Evolutionary conservation across 2,888 invertebrate genomes (phyloP), one percentile per base, ranked within the genome.

Genomic region (Branchipolynoe longqiensis): DNA sequence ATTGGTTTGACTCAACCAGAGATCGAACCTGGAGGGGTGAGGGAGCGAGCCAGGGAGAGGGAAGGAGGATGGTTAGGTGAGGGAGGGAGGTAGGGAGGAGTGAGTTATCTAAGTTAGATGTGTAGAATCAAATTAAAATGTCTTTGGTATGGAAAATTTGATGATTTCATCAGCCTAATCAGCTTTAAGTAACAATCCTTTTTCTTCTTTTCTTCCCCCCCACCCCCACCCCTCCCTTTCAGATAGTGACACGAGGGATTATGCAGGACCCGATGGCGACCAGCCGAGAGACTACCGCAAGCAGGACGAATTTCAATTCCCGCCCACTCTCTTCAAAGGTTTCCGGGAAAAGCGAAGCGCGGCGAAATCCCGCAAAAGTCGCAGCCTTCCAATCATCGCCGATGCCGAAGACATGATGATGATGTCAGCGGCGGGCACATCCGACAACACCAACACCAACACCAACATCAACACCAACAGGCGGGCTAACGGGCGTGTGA

Each of bases 381-480:
- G 69, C 22, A 81, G 54, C 41, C 54, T 33, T 31, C 56, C 54
- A 22, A 36, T 1, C 0, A 73, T 73, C 22, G 69, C 40, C 14
- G 62, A n/a, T 1, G 84, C 84, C 1, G 84, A 84, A 48, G 84
- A 84, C 25, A 84, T 84, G 84, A 84, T 84, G 84, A 22, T n/a
- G n/a, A n/a, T n/a, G 22, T 36, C 58, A 1, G 78, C 25, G 12
- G 78, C 25, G 12, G 83, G 40, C 1, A 8, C 59, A 6, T 2
- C 62, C n/a, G 40, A 8, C 1, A 1, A 56, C 12, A 25, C 6
- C 3, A 25, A 25, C 31, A 18, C 64, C 4, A 31, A 28, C 64
- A n/a, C 38, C 22, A 54, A 78, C 14, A 69, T 40, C 8, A 8
- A 33, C 12, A 25, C 31, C 0, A n/a, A n/a, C n/a, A n/a, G n/a